phyloP scores from a whole-genome alignment of 2,888 invertebrate genomes.

The Ptilodon capucinus region DNA sequence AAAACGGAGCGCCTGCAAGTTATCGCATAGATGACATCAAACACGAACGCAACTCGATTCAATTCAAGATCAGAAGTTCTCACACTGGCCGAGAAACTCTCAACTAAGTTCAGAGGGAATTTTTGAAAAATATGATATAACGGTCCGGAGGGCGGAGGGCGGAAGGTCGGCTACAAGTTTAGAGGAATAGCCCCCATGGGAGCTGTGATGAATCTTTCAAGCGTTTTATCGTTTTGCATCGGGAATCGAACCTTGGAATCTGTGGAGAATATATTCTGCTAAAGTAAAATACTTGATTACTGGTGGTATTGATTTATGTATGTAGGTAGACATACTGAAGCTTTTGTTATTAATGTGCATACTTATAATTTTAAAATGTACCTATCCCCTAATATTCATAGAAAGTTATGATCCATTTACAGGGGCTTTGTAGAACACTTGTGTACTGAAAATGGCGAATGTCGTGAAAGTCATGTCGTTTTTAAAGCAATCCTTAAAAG shows the following conservation, averaged over 20 bases:
- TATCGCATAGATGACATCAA: constrained; percentile 38
- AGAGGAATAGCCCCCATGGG: constrained; percentile 74
- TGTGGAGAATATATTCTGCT: constrained; percentile 37
- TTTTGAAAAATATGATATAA: constrained; percentile 80
- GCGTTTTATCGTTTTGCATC: constrained; percentile 76
- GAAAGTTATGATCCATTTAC: too few relatives aligned
- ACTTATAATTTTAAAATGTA: too few relatives aligned
- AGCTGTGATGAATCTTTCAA: constrained; percentile 78
- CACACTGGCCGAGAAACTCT: constrained; percentile 47
- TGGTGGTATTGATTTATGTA: too few relatives aligned
- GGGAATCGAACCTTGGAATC: constrained; percentile 66
- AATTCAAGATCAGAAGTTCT: constrained; percentile 62
- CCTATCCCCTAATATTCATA: too few relatives aligned
- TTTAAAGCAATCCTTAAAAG: too few relatives aligned
- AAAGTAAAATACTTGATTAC: not conserved
- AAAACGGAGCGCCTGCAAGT: constrained; percentile 22
- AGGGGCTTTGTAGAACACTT: too few relatives aligned
- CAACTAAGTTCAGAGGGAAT: constrained; percentile 54
- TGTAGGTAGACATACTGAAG: too few relatives aligned
- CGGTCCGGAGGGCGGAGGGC: constrained; percentile 57
- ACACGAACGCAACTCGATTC: constrained; percentile 50
- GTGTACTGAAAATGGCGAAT: too few relatives aligned
- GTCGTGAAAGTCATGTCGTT: too few relatives aligned
- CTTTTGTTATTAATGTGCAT: too few relatives aligned
- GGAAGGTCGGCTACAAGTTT: constrained; percentile 67